Evolutionary conservation across 2,113 vertebrate species (phyloP).

Genomic region (Camelus dromedarius): DNA sequence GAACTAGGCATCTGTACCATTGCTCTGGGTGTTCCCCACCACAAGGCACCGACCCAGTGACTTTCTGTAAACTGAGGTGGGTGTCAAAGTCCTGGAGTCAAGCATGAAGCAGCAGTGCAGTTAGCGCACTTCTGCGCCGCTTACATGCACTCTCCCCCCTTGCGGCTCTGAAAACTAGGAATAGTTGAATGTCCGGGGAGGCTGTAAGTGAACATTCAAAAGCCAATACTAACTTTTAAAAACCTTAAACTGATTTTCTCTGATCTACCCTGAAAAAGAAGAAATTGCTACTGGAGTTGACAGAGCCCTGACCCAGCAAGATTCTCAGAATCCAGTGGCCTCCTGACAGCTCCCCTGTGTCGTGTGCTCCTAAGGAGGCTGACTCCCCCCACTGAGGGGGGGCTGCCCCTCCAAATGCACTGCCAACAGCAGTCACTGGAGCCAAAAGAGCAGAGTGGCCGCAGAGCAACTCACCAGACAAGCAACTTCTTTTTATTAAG

Average conservation of each 20-base stretch:
- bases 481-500: background rate
- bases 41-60: background rate
- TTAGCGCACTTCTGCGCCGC: background rate
- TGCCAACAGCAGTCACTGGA: background rate
- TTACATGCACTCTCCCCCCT: background rate
- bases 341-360: background rate
- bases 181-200: background rate
- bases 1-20: background rate
- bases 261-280: background rate
- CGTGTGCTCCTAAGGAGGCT: background rate
- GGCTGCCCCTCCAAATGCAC: background rate
- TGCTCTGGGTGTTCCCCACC: background rate
- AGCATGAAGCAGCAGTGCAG: accelerated
- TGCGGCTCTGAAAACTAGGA: background rate
- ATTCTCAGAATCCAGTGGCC: background rate
- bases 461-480: background rate
- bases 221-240: background rate
- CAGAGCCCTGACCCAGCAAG: background rate
- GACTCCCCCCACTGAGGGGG: too few species aligned
- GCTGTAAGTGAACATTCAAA: background rate
- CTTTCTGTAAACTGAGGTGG: background rate
- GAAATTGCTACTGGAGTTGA: background rate
- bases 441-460: background rate
- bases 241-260: conserved; percentile 19
- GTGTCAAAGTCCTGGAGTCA: background rate